These are phyloP conservation scores for Parapristionchus giblindavisi DNA, from an alignment of 2,888 invertebrate species.

Conservation along the genomic window DNA sequence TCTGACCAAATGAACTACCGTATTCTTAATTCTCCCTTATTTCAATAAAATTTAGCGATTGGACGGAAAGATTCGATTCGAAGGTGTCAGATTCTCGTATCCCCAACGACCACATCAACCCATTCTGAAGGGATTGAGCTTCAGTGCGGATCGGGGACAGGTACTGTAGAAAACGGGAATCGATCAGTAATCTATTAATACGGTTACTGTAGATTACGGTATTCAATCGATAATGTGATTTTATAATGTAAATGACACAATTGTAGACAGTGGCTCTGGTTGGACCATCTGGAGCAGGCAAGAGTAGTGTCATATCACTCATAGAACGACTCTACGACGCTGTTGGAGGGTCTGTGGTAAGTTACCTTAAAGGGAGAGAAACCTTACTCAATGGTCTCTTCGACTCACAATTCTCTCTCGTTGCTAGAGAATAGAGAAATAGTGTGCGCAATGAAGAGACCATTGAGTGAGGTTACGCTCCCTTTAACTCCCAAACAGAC, in stretches of 20 bases:
- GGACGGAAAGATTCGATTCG: slow-evolving; percentile 68
- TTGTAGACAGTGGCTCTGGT: slow-evolving; percentile 69
- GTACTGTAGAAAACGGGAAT: slow-evolving; percentile 37
- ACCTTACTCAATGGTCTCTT: no score
- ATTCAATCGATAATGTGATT: not conserved
- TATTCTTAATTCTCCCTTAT: not conserved
- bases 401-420: no score
- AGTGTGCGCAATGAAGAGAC: no score
- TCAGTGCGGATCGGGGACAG: slow-evolving; percentile 63
- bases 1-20: not conserved
- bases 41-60: slow-evolving; percentile 39
- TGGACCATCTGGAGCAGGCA: slow-evolving; percentile 85
- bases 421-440: no score
- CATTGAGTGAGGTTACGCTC: no score
- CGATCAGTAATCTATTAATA: not conserved
- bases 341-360: slow-evolving; percentile 76
- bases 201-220: not conserved
- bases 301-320: slow-evolving; percentile 85
- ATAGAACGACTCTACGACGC: slow-evolving; percentile 86
- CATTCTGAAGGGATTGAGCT: slow-evolving; percentile 67
- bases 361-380: no score
- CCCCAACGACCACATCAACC: slow-evolving; percentile 67
- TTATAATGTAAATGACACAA: not conserved
- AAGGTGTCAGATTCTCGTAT: slow-evolving; percentile 70
- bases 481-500: no score